Evolutionary conservation across 2,113 vertebrate species (phyloP), one percentile per base, ranked within the genome.

Genomic region (Indicator indicator): DNA sequence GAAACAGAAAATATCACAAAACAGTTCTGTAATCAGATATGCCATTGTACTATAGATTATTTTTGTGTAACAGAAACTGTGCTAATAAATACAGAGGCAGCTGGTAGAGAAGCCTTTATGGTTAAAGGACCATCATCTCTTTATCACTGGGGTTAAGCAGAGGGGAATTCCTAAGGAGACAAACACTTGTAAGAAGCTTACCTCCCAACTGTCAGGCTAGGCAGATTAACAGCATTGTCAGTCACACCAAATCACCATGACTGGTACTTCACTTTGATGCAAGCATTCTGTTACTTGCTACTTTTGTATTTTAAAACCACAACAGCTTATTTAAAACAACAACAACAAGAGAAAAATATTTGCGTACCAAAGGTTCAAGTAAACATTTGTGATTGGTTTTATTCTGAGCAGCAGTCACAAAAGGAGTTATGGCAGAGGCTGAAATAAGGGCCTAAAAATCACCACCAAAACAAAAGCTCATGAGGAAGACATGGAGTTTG

Each of bases 131-230:
- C 54, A 73, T 86, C 88, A 78, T 86, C 63, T 87, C 81, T 86
- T 91, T 81, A 89, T 88, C 85, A 33, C 54, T 71, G 60, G 71
- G 60, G 74, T 71, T 83, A 91, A 95, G 88, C 63, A 89, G 84
- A 84, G n/a, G 18, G 79, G 83, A 96, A 95, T 94, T 97, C 86
- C 92, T 80, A 54, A 89, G 80, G 67, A 95, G 73, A 83, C 65
- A 91, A 93, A 92, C 82, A 73, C 70, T 82, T 69, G 27, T 82
- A 92, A 94, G 93, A 42, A 80, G 94, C 79, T 95, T 95, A 91
- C 50, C 20, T 76, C 63, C 55, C 84, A 89, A 32, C 71, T 88
- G 84, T 65, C 78, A 60, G 71, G 44, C 69, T 44, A 24, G 74
- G 48, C 84, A 89, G 93, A 94, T 96, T 94, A 94, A 44, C 7